Conservation (phyloP, 2,888 invertebrate genomes). For the Nomada ruficornis region DNA sequence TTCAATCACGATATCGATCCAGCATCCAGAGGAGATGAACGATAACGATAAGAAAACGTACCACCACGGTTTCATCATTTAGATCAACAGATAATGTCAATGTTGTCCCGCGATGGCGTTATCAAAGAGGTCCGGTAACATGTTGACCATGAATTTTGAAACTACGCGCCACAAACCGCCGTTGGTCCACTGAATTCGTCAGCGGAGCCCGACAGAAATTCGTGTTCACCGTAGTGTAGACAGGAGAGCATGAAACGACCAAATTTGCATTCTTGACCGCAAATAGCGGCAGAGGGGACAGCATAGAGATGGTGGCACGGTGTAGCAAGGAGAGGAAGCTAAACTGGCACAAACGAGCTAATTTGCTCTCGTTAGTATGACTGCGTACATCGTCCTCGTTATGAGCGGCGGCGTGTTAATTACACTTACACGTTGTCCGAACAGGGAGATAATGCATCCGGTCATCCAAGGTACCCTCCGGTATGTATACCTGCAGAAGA, state of each 20-base stretch:
- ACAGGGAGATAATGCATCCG: slow-evolving; percentile 77
- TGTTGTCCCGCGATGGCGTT: neutral
- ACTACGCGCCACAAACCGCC: slow-evolving; percentile 49
- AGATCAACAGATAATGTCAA: slow-evolving; percentile 43
- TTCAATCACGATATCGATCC: slow-evolving; percentile 11
- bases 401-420: slow-evolving; percentile 76
- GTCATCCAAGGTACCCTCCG: slow-evolving; percentile 66
- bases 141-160: slow-evolving; percentile 69
- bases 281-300: slow-evolving; percentile 63
- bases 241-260: slow-evolving; percentile 65
- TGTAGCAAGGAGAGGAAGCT: slow-evolving; percentile 71
- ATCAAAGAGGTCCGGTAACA: slow-evolving; percentile 50
- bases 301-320: slow-evolving; percentile 51
- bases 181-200: slow-evolving; percentile 67
- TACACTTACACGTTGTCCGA: slow-evolving; percentile 79
- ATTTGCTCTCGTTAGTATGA: slow-evolving; percentile 79
- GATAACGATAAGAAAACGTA: slow-evolving; percentile 20
- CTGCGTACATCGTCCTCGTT: slow-evolving; percentile 75
- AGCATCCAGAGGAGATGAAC: neutral
- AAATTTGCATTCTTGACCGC: slow-evolving; percentile 80
- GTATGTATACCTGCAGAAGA: slow-evolving; percentile 51
- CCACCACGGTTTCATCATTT: neutral
- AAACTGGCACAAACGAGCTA: slow-evolving; percentile 78
- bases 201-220: slow-evolving; percentile 65
- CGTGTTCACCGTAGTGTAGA: slow-evolving; percentile 61